Evolutionary conservation across 2,888 invertebrate genomes (phyloP), one percentile per base, ranked within the genome.

Genomic region (Agonum fuliginosum): DNA sequence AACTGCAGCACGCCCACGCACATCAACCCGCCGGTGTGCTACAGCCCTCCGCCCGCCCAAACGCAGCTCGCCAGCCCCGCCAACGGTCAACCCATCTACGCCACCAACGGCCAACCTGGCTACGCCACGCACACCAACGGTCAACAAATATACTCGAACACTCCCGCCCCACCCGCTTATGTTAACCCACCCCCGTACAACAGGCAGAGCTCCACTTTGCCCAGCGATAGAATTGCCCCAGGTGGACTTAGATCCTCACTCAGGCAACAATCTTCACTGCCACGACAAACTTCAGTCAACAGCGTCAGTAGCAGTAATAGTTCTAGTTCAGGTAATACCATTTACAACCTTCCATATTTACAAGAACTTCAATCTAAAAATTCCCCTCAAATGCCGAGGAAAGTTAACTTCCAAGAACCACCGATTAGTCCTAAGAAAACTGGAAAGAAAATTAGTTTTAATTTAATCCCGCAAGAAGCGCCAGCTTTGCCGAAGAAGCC

Each of bases 401-500:
- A 91, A 82, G 92, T 91, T 0, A 91, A 89, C 79, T 92, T 92
- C 79, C 91, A 90, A 54, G 92, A 92, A 78, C 91, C 91, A 0
- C 84, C 88, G 0, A 86, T 88, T 0, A 87, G 88, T 71, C 89
- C 89, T 3, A 89, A 88, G 74, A 90, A 91, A 81, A 88, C 87
- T 46, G 85, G 83, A 2, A 93, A 93, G 81, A 93, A 93, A 84
- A 92, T 93, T 79, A 87, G 91, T 2, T 93, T 93, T 81, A 92
- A 91, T 84, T 84, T 92, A 58, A 85, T 87, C 3, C 87, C 88
- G 0, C 87, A 88, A 74, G 89, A 89, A 79, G 87, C 88, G 5
- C 92, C 92, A 0, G 88, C 90, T 0, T 87, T 92, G 4, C 93
- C 92, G 0, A 89, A 91, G 69, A 92, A 92, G 81, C 94, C 95